A percentile compares a stretch with the other conserved stretches of the same genome.
These are phyloP conservation scores for Mystacornis crossleyi DNA, from an alignment of 2,113 vertebrate species.

Conservation along the genomic window DNA sequence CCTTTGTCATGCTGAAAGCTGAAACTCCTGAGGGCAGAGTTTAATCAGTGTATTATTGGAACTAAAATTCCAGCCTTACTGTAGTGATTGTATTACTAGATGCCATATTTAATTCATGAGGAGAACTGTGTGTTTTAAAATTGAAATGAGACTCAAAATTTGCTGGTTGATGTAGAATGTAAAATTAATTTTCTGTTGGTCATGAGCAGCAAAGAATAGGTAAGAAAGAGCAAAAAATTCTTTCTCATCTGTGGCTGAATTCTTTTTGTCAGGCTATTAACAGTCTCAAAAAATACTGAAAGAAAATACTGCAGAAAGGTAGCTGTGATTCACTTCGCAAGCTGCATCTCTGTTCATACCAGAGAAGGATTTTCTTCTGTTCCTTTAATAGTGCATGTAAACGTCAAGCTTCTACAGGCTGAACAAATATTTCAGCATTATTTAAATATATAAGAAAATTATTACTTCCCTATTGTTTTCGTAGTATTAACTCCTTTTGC, in stretches of 20 bases:
- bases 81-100: background rate
- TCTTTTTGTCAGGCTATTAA: background rate
- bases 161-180: slow-evolving; percentile 17
- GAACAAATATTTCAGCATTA: background rate
- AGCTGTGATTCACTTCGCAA: background rate
- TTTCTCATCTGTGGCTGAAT: background rate
- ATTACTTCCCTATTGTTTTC: background rate
- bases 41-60: slow-evolving; percentile 57
- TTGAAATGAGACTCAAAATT: slow-evolving; percentile 6
- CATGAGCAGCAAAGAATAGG: background rate
- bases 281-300: background rate
- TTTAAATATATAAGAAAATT: background rate
- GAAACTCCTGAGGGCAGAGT: slow-evolving; percentile 34
- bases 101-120: slow-evolving; percentile 63
- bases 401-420: background rate
- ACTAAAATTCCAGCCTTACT: slow-evolving; percentile 18
- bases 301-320: background rate
- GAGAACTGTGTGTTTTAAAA: background rate
- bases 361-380: background rate
- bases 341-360: background rate
- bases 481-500: background rate
- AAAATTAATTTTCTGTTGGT: background rate
- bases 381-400: background rate
- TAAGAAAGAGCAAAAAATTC: background rate
- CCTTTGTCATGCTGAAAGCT: slow-evolving; percentile 45